Conservation (phyloP, 2,888 invertebrate genomes). For the Urechis unicinctus region DNA sequence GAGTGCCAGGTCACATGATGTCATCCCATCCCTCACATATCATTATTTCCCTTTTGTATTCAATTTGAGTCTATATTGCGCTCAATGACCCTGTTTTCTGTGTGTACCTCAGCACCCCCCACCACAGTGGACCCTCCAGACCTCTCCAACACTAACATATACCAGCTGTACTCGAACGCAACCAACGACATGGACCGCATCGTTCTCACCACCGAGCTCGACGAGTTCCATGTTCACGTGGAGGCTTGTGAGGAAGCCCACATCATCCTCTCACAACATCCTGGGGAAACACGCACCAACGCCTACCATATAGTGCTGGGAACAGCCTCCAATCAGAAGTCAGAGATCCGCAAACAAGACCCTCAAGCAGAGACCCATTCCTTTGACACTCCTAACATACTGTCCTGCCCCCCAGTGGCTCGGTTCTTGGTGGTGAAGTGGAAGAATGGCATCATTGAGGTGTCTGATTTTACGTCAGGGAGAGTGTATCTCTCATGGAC, state of each 20-base stretch:
- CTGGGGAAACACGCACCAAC: not conserved
- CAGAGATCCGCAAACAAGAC: not conserved
- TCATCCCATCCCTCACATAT: not conserved
- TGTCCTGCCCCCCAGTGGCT: not conserved
- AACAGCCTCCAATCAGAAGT: not conserved
- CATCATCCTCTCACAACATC: slow-evolving; percentile 1
- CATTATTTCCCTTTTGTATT: no score
- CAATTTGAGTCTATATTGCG: no score
- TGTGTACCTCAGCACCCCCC: not conserved
- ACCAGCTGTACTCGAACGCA: not conserved
- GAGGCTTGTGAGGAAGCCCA: slow-evolving; percentile 8
- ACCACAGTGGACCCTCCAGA: not conserved
- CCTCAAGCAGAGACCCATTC: not conserved
- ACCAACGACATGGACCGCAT: slow-evolving; percentile 1
- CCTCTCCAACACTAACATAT: not conserved
- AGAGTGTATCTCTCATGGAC: slow-evolving; percentile 2
- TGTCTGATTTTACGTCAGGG: not conserved
- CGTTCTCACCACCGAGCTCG: slow-evolving; percentile 1
- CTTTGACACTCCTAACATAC: slow-evolving; percentile 4
- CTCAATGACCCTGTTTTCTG: not conserved
- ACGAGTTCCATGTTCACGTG: slow-evolving; percentile 1
- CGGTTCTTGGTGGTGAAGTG: not conserved
- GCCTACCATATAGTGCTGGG: slow-evolving; percentile 6
- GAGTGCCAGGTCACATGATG: no score
- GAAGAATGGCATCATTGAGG: not conserved